Evolutionary conservation across 2,113 vertebrate genomes (phyloP).

Genomic region (Hippocampus abdominalis): DNA sequence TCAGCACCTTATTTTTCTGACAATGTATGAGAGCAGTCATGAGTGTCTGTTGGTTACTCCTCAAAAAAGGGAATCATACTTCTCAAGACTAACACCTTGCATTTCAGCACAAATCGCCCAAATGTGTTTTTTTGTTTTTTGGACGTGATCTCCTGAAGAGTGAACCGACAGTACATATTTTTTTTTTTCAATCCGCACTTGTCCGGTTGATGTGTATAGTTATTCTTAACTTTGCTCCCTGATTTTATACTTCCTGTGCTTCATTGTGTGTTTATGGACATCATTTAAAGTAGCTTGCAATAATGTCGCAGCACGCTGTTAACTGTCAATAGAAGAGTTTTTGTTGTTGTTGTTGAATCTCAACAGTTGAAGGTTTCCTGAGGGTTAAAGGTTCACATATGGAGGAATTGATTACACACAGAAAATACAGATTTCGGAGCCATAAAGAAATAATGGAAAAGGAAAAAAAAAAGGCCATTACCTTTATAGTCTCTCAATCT

Average conservation of each 20-base stretch:
- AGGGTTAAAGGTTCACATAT: conserved; percentile 37
- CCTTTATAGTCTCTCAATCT: not conserved
- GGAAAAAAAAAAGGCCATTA: conserved; percentile 1
- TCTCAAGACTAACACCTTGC: not conserved
- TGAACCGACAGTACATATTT: not conserved
- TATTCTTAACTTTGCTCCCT: conserved; percentile 30
- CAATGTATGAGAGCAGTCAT: not conserved
- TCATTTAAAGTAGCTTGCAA: conserved; percentile 8
- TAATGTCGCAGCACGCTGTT: conserved; percentile 11
- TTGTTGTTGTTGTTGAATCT: conserved; percentile 26
- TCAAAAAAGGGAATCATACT: not conserved
- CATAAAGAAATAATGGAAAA: conserved; percentile 5
- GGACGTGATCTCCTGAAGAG: not conserved
- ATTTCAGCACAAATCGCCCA: not conserved
- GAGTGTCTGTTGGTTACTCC: not conserved
- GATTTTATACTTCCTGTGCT: conserved; percentile 25
- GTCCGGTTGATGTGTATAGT: not conserved
- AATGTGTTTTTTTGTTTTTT: not conserved
- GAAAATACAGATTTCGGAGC: conserved; percentile 8
- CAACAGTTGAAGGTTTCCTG: conserved; percentile 40
- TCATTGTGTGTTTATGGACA: conserved; percentile 7
- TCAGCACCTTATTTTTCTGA: too few species aligned
- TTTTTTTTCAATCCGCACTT: conserved; percentile 3
- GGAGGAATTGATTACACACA: conserved; percentile 18
- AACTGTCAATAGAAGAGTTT: conserved; percentile 8